Percentiles rank a stretch among this genome's conserved stretches.
phyloP scores from a whole-genome alignment of 1,140 invertebrate genomes.

The Zaprionus nigranus region DNA sequence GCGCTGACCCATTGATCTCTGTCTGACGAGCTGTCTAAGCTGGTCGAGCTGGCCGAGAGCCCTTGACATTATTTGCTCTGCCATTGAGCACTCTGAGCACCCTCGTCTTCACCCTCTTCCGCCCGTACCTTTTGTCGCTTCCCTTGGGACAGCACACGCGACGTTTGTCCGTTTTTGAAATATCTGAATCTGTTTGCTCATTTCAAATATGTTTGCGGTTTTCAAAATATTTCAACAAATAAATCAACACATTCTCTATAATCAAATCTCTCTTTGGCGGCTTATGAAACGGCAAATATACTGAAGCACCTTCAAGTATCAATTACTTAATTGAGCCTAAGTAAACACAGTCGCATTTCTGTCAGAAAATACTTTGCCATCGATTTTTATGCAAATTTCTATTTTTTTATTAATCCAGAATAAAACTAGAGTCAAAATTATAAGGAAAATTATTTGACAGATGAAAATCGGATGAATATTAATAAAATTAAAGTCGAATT shows the following conservation, averaged over 20 bases:
- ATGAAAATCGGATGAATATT: not conserved
- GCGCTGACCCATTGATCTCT: slow-evolving; percentile 7
- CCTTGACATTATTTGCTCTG: slow-evolving; percentile 70
- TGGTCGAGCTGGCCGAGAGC: slow-evolving; percentile 10
- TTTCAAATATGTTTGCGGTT: slow-evolving; percentile 48
- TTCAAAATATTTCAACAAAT: slow-evolving; percentile 50
- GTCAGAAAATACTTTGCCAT: not conserved
- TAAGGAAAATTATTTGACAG: not conserved
- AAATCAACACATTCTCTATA: slow-evolving; percentile 5
- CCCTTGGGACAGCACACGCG: slow-evolving; percentile 31
- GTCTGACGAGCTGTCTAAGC: not conserved
- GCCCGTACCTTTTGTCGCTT: slow-evolving; percentile 18
- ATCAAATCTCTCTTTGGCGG: slow-evolving; percentile 13
- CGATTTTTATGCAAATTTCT: not conserved
- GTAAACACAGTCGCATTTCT: not conserved
- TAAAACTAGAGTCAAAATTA: not conserved
- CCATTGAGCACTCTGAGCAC: slow-evolving; percentile 52
- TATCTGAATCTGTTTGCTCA: slow-evolving; percentile 43
- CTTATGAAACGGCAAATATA: not conserved
- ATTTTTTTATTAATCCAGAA: not conserved
- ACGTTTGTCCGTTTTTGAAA: slow-evolving; percentile 32
- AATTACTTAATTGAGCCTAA: not conserved
- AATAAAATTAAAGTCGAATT: not conserved
- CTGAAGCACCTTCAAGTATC: not conserved
- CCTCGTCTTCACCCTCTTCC: slow-evolving; percentile 1